Percentiles rank a stretch among this genome's conserved stretches.
Evolutionary conservation across 1,140 invertebrate genomes (phyloP).

Genomic region (Prorops nasuta): DNA sequence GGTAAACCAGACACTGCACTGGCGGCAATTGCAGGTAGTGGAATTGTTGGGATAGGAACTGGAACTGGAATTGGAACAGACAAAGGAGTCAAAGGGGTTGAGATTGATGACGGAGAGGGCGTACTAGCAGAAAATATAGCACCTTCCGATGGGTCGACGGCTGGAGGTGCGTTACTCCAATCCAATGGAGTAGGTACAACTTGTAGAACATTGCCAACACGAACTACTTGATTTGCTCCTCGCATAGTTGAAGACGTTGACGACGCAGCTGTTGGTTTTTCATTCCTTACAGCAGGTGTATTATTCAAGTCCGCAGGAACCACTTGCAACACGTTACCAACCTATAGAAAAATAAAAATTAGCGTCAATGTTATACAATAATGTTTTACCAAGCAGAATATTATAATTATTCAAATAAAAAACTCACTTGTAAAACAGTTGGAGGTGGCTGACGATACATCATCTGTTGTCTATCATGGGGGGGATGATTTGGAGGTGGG

Average conservation of each 20-base stretch:
- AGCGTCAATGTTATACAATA: no score
- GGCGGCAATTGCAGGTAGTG: no score
- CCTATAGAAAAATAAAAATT: conserved; percentile 28
- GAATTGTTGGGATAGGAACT: conserved; percentile 22
- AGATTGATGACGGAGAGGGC: conserved; percentile 17
- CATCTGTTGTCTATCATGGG: conserved; percentile 32
- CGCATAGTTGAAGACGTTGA: neutral
- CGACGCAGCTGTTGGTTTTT: conserved; percentile 7
- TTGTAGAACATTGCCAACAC: conserved; percentile 59
- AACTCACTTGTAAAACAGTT: conserved; percentile 47
- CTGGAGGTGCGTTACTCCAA: conserved; percentile 31
- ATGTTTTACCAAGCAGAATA: neutral
- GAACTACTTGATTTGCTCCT: conserved; percentile 44
- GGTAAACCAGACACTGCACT: conserved; percentile 21
- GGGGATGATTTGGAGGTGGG: conserved; percentile 24
- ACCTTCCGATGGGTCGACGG: neutral
- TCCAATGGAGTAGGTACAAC: conserved; percentile 55
- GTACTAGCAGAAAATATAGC: conserved; percentile 1
- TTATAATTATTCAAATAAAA: neutral
- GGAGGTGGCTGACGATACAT: conserved; percentile 43
- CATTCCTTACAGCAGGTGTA: conserved; percentile 12
- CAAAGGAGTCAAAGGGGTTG: conserved; percentile 17
- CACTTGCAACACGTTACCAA: conserved; percentile 51
- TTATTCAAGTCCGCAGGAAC: conserved; percentile 35
- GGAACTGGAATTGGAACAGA: conserved; percentile 32